Evolutionary conservation across 2,888 invertebrate genomes (phyloP).

Genomic region (Tinea semifulvella): DNA sequence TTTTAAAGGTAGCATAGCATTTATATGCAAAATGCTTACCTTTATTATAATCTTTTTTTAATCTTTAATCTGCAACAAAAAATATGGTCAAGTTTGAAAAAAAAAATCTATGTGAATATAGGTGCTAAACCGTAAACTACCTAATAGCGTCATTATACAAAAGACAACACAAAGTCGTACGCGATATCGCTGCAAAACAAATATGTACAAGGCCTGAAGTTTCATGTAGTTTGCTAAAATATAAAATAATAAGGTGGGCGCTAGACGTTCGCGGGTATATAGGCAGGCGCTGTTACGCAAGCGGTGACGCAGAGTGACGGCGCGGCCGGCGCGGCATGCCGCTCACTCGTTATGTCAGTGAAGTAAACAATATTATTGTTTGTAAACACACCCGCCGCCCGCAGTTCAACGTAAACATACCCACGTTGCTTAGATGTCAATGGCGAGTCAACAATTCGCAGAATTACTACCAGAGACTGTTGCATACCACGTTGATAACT

Average conservation of each 20-base stretch:
- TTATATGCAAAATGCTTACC: too few relatives aligned
- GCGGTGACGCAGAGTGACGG: constrained; percentile 16
- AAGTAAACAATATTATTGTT: constrained; percentile 56
- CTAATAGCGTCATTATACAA: too few relatives aligned
- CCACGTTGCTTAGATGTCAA: constrained; percentile 46
- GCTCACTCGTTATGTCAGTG: constrained; percentile 32
- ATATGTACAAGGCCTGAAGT: not conserved
- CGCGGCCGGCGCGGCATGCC: constrained; percentile 14
- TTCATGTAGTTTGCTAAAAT: constrained; percentile 3
- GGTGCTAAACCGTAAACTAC: too few relatives aligned
- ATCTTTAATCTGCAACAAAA: too few relatives aligned
- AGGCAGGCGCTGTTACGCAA: constrained; percentile 13
- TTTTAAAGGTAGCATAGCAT: too few relatives aligned
- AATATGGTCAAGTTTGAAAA: too few relatives aligned
- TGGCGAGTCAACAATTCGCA: constrained; percentile 24
- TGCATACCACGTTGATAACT: constrained; percentile 6
- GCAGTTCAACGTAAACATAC: constrained; percentile 46
- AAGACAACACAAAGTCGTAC: too few relatives aligned
- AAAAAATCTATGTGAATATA: too few relatives aligned
- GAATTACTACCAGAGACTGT: constrained; percentile 11
- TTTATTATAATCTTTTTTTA: too few relatives aligned
- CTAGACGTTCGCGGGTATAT: constrained; percentile 6
- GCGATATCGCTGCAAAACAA: not conserved
- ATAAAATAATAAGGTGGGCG: constrained; percentile 6
- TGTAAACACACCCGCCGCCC: constrained; percentile 45